These are phyloP conservation scores for Nomia melanderi DNA, from an alignment of 1,140 invertebrate species.

Conservation along the genomic window DNA sequence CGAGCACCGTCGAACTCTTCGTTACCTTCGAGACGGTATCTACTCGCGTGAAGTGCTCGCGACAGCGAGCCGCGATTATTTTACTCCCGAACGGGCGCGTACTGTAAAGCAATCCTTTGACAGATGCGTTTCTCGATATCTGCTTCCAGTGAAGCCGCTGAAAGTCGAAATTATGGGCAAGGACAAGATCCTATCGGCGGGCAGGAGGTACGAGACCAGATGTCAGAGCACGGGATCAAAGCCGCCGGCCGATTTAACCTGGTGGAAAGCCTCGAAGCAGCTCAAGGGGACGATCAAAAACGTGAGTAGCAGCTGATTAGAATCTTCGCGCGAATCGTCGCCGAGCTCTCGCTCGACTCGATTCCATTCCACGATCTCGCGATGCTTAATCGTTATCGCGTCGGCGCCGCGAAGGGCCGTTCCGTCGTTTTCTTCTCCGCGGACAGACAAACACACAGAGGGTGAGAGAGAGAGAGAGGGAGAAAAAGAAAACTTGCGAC, in stretches of 20 bases:
- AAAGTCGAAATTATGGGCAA: conserved; percentile 82
- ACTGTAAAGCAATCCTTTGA: not conserved
- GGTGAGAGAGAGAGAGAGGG: too few relatives aligned
- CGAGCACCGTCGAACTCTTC: too few relatives aligned
- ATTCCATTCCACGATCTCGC: not conserved
- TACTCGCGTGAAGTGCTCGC: too few relatives aligned
- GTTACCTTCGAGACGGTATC: too few relatives aligned
- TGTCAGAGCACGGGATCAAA: conserved; percentile 85
- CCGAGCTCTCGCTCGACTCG: not conserved
- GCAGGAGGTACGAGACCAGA: conserved; percentile 83
- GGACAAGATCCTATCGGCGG: conserved; percentile 82
- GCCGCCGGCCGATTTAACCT: conserved; percentile 85
- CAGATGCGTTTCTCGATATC: not conserved
- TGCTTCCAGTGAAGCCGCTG: conserved; percentile 83
- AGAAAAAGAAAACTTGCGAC: too few relatives aligned
- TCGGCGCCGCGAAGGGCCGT: too few relatives aligned
- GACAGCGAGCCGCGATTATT: too few relatives aligned
- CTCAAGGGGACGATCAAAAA: conserved; percentile 80
- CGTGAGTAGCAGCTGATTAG: conserved; percentile 74
- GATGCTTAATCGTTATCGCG: too few relatives aligned
- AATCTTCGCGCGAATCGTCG: conserved; percentile 7
- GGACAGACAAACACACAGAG: too few relatives aligned
- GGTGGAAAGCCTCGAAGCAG: conserved; percentile 84
- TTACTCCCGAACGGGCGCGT: too few relatives aligned
- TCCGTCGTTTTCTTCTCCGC: too few relatives aligned